Percentiles rank a stretch among this genome's conserved stretches.
These are phyloP conservation scores for Orussus abietinus DNA, from an alignment of 1,140 invertebrate species.

Conservation along the genomic window DNA sequence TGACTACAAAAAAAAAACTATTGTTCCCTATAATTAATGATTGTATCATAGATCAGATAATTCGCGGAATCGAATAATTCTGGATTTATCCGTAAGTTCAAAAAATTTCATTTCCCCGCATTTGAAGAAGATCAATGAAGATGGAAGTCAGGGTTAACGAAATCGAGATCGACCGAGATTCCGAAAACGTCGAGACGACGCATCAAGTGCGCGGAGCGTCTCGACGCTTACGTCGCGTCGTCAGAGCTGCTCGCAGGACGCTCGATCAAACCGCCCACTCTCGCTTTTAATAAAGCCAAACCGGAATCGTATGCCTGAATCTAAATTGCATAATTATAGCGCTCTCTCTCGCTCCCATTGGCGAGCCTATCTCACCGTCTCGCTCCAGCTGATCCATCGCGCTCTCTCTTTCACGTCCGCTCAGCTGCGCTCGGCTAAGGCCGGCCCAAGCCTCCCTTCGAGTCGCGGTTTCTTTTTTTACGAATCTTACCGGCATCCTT, in stretches of 20 bases:
- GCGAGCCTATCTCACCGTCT: neutral
- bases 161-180: too few species aligned
- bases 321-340: conserved; percentile 47
- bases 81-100: too few species aligned
- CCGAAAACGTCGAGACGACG: too few species aligned
- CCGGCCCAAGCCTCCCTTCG: conserved; percentile 1
- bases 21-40: too few species aligned
- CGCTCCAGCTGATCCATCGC: neutral
- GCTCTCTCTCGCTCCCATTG: conserved; percentile 18
- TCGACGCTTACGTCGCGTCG: neutral
- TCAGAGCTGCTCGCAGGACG: neutral
- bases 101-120: too few species aligned
- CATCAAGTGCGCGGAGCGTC: too few species aligned
- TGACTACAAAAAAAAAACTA: too few species aligned
- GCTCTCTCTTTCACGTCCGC: neutral
- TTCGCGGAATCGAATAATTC: too few species aligned
- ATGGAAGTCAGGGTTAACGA: too few species aligned
- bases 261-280: conserved; percentile 28
- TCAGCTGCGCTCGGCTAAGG: too few species aligned
- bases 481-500: conserved; percentile 1
- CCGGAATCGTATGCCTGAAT: conserved; percentile 41
- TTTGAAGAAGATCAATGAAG: too few species aligned
- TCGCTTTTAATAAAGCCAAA: conserved; percentile 42
- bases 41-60: too few species aligned
- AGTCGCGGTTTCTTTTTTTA: conserved; percentile 8